Base-by-base conservation (phyloP, 2,113 vertebrate genomes). In the Hippocampus mohnikei region DNA sequence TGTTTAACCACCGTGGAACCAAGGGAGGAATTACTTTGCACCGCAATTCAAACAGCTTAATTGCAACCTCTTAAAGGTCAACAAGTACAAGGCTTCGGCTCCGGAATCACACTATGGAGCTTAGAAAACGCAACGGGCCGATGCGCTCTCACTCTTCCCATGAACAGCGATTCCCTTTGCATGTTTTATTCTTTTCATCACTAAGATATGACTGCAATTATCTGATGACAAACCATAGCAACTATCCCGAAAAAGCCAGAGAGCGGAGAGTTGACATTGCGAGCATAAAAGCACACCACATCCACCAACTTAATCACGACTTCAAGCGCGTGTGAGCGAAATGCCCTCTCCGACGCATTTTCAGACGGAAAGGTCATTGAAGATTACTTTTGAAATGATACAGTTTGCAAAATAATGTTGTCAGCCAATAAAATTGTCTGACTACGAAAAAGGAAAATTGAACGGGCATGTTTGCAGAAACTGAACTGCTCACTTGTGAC, bases 401-500 rank as follows among this genome's bases (percentile, higher is more conserved):
- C 13, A 6, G 13, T 58, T 27, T 7, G 25, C 3, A 25, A 58
- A 27, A 13, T 27, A 29, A 37, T 37, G 6, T 2, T 23, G 12
- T 58, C 20, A 42, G 21, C 4, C 5, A 41, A 41, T 63, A 5
- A 23, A 10, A 66, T 50, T 48, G 6, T 2, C 46, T 2, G 6
- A 40, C 16, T 40, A 50, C 2, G 33, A 37, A 37, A 37, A 37
- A 37, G 8, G 66, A 71, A 78, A 69, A 20, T 75, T 65, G 40
- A 74, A 61, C 5, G 48, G 33, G 37, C n/a, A 55, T 71, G 48
- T 78, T 78, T 74, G 21, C 44, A 50, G 46, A 74, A 52, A 44
- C 37, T 73, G 63, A 79, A 40, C 41, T 75, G 63, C 67, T 46
- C 63, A 69, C 48, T 56, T 84, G 69, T 85, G 69, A 78, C 83